Evolutionary conservation across 2,113 vertebrate species (phyloP).

Genomic region (Furnarius figulus): DNA sequence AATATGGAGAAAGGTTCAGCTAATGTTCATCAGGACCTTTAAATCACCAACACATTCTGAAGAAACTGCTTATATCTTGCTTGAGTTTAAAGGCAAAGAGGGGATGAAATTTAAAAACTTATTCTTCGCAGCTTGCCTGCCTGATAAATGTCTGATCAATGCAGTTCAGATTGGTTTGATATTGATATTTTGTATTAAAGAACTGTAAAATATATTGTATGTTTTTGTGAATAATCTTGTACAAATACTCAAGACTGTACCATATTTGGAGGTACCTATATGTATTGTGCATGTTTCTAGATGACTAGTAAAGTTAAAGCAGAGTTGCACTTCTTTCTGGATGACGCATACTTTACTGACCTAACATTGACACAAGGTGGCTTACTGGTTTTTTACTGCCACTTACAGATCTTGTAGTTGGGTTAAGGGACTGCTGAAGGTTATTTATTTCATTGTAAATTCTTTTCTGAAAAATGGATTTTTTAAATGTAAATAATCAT

Average conservation of each 20-base stretch:
- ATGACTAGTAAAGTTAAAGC: conserved; percentile 56
- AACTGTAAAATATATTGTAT: conserved; percentile 69
- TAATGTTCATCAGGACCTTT: background rate
- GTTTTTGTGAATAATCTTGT: conserved; percentile 81
- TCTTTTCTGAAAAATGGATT: conserved; percentile 70
- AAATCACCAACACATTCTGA: background rate
- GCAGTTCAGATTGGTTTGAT: conserved; percentile 66
- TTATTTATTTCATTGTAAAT: conserved; percentile 86
- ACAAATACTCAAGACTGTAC: conserved; percentile 70
- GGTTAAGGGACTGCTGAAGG: conserved; percentile 72
- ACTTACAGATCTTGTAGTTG: conserved; percentile 32
- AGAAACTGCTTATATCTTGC: background rate
- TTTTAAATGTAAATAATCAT: conserved; percentile 80
- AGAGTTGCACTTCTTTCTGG: conserved; percentile 66
- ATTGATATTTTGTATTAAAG: conserved; percentile 75
- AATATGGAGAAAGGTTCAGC: background rate
- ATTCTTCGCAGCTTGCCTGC: conserved; percentile 20
- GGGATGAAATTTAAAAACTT: conserved; percentile 20
- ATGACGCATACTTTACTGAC: conserved; percentile 34
- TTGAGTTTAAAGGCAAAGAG: background rate
- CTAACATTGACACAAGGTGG: conserved; percentile 20
- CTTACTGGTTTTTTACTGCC: conserved; percentile 36
- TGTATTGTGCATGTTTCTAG: conserved; percentile 70
- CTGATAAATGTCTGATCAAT: conserved; percentile 36
- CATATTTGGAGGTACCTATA: conserved; percentile 62